Evolutionary conservation across 2,888 invertebrate genomes (phyloP), one percentile per base, ranked within the genome.

Genomic region (Lordiphosa andalusiaca): DNA sequence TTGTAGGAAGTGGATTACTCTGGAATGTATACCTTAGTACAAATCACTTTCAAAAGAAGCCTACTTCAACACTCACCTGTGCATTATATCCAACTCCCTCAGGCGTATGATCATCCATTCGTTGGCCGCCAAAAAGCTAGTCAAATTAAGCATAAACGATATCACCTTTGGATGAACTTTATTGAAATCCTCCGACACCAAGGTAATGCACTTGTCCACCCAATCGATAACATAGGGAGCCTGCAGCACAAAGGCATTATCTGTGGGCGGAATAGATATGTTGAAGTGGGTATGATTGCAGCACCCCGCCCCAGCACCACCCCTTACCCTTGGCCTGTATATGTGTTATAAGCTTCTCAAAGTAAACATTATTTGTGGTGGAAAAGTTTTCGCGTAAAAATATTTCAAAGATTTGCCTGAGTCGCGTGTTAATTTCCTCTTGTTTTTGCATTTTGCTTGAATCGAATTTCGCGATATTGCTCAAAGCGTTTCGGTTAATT

Each of bases 141-240:
- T 90, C 6, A 94, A 85, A 76, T 93, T 92, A 6, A 93, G 88
- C 36, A 93, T 90, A 69, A 95, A 95, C 4, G 93, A 90, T n/a
- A 90, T 85, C 4, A 92, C 88, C 53, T 90, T 87, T 37, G 90
- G 89, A 40, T 91, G 90, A 1, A 91, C 89, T 44, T 75, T 71
- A 10, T 63, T 65, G 13, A 84, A 74, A 37, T 87, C 86, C 12
- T 82, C 78, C 51, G 87, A 88, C 78, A 91, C 88, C 33, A 90
- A 61, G 6, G 81, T 80, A 0, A 90, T 74, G 23, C 90, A 90
- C 47, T 87, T 81, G 64, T 90, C 87, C 13, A 91, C 82, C 91
- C 91, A 91, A 47, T 89, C 86, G 6, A 84, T 64, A n/a, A 89
- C 87, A 54, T 88, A 86, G 3, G 89, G 88, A 4, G 87, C 74